Base-by-base conservation (phyloP, 2,113 vertebrate species). In the Caracal caracal region DNA sequence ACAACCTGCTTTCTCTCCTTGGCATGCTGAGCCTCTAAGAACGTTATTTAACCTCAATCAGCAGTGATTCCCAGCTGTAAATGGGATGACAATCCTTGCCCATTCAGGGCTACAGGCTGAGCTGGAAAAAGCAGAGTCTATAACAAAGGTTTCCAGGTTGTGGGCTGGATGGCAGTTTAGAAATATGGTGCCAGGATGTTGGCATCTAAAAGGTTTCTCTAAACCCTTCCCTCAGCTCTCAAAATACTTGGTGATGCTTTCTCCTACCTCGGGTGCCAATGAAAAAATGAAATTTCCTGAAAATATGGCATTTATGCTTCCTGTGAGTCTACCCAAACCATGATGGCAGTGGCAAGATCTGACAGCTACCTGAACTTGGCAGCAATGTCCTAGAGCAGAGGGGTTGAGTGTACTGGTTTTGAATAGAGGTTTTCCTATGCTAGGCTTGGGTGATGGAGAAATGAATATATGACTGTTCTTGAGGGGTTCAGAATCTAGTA, bases 11-110 rank as follows among this genome's bases (percentile, higher is more conserved):
- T 96, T 96, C 89, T 84, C 33, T 83, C 53, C 86, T 96, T 90
- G 68, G 86, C 82, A 2, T 91, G 97, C 95, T 97, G 98, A 97
- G 97, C 86, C 90, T 91, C 68, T 56, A 96, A 95, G 94, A 93
- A 96, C 84, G 91, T 96, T 96, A 94, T 95, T 96, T 95, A 86
- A 96, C 93, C 86, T 89, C 75, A 61, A 94, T 94, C 96, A 97
- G 97, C 96, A 91, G 85, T 84, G 97, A 87, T 84, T 94, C 53
- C 82, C 84, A 92, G 91, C 88, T 91, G 22, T 88, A 82, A 94
- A 93, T 30, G 68, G 82, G 78, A 88, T 61, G 93, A 85, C 19
- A n/a, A 28, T 83, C 83, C 85, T 65, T 80, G 89, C 51, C 90
- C 59, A 86, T 17, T 73, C 47, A 13, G 53, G 51, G 43, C 87